phyloP scores from a whole-genome alignment of 2,797 vertebrate species.

The Columba guinea region DNA sequence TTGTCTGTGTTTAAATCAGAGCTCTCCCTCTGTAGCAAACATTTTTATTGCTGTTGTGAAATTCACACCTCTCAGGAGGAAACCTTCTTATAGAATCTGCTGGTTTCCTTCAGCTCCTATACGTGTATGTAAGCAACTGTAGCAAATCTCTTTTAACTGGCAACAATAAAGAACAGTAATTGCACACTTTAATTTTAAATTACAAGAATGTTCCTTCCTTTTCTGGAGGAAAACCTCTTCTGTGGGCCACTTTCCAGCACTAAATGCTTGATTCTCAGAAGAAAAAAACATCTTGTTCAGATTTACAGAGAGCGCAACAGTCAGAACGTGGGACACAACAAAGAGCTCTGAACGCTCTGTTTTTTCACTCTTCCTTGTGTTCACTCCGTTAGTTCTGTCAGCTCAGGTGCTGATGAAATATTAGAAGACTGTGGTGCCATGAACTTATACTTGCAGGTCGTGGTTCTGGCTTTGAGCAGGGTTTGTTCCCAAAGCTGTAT shows the following conservation, averaged over 20 bases:
- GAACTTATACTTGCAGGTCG: background rate
- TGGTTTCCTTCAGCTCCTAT: conserved; percentile 39
- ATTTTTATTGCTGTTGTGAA: conserved; percentile 70
- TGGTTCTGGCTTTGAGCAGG: background rate
- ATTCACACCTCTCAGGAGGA: conserved; percentile 72
- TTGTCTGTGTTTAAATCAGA: conserved; percentile 69
- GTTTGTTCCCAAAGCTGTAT: background rate
- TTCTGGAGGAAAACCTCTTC: conserved; percentile 45
- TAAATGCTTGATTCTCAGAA: background rate
- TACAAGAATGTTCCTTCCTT: conserved; percentile 22
- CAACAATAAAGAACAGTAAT: conserved; percentile 67
- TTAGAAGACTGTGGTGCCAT: background rate
- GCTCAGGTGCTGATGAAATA: background rate
- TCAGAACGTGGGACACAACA: background rate
- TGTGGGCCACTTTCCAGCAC: background rate
- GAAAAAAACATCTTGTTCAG: background rate
- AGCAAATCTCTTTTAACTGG: conserved; percentile 65
- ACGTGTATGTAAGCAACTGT: conserved; percentile 17
- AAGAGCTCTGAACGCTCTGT: background rate
- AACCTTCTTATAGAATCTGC: conserved; percentile 54
- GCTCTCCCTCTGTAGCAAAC: conserved; percentile 38
- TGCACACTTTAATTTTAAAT: conserved; percentile 55
- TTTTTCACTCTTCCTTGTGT: background rate
- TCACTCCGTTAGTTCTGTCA: background rate
- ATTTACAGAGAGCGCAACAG: background rate